phyloP scores from a whole-genome alignment of 2,797 vertebrate genomes.

The Periparus ater region DNA sequence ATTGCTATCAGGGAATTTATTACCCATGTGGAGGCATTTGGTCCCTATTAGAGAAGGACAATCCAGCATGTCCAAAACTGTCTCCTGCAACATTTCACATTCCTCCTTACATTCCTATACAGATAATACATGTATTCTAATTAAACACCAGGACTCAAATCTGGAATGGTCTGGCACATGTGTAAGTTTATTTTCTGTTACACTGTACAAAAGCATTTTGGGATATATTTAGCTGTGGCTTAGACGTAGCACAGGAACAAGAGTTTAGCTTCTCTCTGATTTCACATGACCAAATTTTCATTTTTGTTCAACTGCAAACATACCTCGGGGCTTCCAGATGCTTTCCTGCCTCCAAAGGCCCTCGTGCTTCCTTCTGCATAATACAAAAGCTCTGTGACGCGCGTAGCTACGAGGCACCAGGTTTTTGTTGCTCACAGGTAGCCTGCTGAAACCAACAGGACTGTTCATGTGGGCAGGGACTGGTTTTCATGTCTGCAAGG shows the following conservation, averaged over 20 bases:
- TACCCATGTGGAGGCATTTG: not conserved
- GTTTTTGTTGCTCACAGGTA: not conserved
- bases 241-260: not conserved
- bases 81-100: not conserved
- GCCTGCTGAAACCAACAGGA: not conserved
- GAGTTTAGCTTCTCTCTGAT: not conserved
- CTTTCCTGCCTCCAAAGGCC: constrained; percentile 16
- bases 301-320: not conserved
- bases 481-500: not conserved
- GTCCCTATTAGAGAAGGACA: not conserved
- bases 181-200: not conserved
- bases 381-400: not conserved
- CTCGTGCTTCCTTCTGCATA: not conserved
- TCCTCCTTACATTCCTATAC: not conserved
- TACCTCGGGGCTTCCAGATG: constrained; percentile 8
- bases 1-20: not conserved
- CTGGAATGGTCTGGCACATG: not conserved
- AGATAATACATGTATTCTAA: not conserved
- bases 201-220: not conserved
- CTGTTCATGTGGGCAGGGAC: not conserved
- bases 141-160: not conserved
- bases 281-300: not conserved
- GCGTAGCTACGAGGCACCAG: not conserved
- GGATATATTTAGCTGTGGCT: not conserved
- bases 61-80: not conserved